phyloP scores from a whole-genome alignment of 2,113 vertebrate species.

The Pogonocichla stellata region DNA sequence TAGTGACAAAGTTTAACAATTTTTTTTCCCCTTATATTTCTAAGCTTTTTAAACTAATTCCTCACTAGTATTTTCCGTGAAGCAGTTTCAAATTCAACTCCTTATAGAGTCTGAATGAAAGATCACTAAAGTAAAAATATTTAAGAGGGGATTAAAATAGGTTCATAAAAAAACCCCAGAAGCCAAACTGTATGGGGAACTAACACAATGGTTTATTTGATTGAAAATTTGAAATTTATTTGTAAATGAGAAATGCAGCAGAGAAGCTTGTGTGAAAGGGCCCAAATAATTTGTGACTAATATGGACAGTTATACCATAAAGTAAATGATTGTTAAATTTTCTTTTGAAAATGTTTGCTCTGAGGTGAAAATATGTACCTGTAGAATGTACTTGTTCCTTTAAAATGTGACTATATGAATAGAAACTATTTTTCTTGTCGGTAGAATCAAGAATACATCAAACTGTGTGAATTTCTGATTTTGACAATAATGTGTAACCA shows the following conservation, averaged over 20 bases:
- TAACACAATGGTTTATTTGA: neutral
- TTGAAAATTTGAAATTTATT: neutral
- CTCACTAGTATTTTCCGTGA: neutral
- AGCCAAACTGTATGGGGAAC: neutral
- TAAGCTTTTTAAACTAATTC: neutral
- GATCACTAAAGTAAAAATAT: neutral
- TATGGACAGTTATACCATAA: neutral
- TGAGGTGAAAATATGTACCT: neutral
- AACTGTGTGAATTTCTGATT: neutral
- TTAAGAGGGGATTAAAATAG: neutral
- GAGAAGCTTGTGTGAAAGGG: neutral
- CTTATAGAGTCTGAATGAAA: neutral
- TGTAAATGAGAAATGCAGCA: neutral
- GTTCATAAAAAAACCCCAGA: fast-evolving
- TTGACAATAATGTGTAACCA: neutral
- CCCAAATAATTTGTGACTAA: neutral
- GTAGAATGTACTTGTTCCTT: neutral
- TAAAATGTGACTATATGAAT: neutral
- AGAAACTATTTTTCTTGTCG: neutral
- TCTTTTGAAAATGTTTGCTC: neutral
- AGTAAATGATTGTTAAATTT: neutral
- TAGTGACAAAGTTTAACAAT: neutral
- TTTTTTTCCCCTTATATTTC: neutral
- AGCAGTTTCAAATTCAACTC: neutral
- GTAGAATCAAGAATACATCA: neutral